A percentile compares a stretch with the other conserved stretches of the same genome.
Evolutionary conservation across 1,140 invertebrate species (phyloP).

Genomic region (Lutraria rhynchaena): DNA sequence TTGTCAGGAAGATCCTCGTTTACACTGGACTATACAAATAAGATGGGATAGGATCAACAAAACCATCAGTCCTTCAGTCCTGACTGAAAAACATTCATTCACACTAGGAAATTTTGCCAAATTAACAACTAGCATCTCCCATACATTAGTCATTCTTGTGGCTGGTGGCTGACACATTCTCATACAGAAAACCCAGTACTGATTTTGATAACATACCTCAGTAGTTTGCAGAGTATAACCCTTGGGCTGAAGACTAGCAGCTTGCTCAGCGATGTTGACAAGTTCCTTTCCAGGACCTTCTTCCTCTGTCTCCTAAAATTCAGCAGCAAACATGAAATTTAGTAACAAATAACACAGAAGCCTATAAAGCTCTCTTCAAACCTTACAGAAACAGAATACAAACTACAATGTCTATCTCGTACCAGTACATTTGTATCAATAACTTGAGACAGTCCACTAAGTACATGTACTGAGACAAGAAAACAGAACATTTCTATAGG

Average conservation of each 20-base stretch:
- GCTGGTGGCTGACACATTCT: not conserved
- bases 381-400: not conserved
- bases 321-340: too few species aligned
- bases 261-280: conserved; percentile 94
- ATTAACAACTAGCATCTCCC: conserved; percentile 5
- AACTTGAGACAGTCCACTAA: too few species aligned
- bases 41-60: too few species aligned
- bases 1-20: too few species aligned
- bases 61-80: too few species aligned
- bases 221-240: conserved; percentile 98
- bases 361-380: not conserved
- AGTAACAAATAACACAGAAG: not conserved
- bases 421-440: not conserved
- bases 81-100: too few species aligned
- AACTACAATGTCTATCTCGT: not conserved
- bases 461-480: too few species aligned
- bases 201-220: conserved; percentile 83
- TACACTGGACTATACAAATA: too few species aligned
- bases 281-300: conserved; percentile 85
- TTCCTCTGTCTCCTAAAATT: conserved; percentile 47
- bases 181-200: not conserved
- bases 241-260: conserved; percentile 98
- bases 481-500: too few species aligned
- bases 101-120: too few species aligned
- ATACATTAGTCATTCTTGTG: not conserved